Evolutionary conservation across 1,140 invertebrate genomes (phyloP).

Genomic region (Sycobia sp.): DNA sequence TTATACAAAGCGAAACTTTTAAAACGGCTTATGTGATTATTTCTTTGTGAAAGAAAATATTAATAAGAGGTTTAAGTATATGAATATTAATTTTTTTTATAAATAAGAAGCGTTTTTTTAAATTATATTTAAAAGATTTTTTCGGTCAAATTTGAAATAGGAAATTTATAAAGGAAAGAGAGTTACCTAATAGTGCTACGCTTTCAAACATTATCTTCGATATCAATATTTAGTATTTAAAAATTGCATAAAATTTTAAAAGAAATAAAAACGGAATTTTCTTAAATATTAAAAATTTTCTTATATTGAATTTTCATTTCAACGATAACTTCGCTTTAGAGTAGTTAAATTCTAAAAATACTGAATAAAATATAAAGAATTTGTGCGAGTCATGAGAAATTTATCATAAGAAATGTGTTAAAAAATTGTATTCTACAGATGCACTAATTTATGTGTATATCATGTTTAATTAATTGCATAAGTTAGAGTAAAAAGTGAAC

Average conservation of each 20-base stretch:
- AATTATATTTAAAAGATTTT: too few species aligned
- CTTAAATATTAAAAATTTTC: too few species aligned
- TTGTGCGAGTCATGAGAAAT: not conserved
- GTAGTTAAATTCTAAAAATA: constrained; percentile 24
- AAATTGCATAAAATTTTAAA: not conserved
- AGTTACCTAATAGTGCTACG: constrained; percentile 1
- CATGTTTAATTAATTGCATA: constrained; percentile 1
- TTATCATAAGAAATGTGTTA: constrained; percentile 1
- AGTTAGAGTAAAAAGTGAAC: constrained; percentile 3
- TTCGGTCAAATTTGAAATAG: not conserved
- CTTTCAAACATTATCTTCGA: too few species aligned
- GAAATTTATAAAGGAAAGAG: not conserved
- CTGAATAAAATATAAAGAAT: constrained; percentile 4
- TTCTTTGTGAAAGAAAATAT: too few species aligned
- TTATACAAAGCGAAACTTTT: too few species aligned
- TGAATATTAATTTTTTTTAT: too few species aligned
- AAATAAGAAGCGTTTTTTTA: too few species aligned
- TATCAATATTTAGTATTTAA: too few species aligned
- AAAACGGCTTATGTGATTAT: too few species aligned
- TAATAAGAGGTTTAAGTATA: too few species aligned
- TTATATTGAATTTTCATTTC: not conserved
- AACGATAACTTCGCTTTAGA: constrained; percentile 12
- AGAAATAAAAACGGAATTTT: constrained; percentile 12
- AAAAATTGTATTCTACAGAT: not conserved
- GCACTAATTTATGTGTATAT: not conserved